Percentiles rank a stretch among this genome's conserved stretches.
Evolutionary conservation across 1,140 invertebrate genomes (phyloP).

Genomic region (Hirudo medicinalis): DNA sequence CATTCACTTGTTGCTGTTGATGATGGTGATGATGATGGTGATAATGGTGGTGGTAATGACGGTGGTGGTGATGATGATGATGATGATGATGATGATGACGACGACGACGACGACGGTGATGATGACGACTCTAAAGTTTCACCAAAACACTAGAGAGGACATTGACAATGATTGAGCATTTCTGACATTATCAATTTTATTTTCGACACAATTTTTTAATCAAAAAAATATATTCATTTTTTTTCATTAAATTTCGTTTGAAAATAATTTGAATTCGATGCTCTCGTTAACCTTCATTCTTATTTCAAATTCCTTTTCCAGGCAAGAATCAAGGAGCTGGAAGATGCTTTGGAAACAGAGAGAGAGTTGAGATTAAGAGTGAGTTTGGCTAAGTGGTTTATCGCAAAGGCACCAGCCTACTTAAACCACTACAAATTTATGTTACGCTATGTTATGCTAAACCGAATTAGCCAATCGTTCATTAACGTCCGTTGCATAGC

Average conservation of each 20-base stretch:
- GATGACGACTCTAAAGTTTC: background rate
- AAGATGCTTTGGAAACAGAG: slow-evolving; percentile 39
- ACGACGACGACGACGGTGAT: no score
- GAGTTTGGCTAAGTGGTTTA: no score
- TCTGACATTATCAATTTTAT: no score
- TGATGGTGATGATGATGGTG: background rate
- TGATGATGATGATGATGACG: background rate
- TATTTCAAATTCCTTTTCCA: slow-evolving; percentile 16
- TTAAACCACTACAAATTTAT: no score
- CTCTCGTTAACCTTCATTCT: background rate
- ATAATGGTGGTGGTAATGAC: slow-evolving; percentile 2
- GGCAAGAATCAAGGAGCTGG: slow-evolving; percentile 36
- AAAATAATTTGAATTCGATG: background rate
- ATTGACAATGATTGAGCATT: no score
- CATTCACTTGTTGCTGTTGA: slow-evolving; percentile 21
- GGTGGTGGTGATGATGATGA: slow-evolving; percentile 4
- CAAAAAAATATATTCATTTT: no score
- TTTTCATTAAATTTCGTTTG: no score
- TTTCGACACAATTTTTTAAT: no score
- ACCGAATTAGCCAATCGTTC: no score
- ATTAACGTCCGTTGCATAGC: no score
- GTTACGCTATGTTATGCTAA: no score
- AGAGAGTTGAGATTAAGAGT: slow-evolving; percentile 39
- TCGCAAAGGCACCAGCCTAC: no score
- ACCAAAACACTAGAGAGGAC: background rate